These are phyloP conservation scores for Myopa tessellatipennis DNA, from an alignment of 2,888 invertebrate species.

Conservation along the genomic window DNA sequence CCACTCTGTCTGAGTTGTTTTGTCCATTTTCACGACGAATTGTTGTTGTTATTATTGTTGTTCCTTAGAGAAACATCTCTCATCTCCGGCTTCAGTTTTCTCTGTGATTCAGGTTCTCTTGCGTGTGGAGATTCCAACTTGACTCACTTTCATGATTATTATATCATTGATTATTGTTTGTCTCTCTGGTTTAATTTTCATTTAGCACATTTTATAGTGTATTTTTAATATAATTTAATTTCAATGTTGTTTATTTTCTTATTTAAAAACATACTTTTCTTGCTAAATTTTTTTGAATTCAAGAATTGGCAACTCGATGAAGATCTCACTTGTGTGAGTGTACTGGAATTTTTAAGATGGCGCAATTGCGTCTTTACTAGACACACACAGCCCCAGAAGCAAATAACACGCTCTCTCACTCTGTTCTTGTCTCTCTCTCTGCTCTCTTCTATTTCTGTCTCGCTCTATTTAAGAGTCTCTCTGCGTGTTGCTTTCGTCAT, in stretches of 20 bases:
- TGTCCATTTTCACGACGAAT: background rate
- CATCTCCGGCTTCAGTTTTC: constrained; percentile 3
- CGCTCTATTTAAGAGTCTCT: background rate
- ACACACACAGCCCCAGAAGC: background rate
- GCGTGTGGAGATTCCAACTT: constrained; percentile 3
- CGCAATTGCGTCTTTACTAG: constrained; percentile 22
- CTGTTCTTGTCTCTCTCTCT: background rate
- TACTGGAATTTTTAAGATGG: constrained; percentile 46
- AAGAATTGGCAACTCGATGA: constrained; percentile 39
- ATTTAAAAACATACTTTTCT: too few species aligned
- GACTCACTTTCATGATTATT: too few species aligned
- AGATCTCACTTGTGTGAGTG: constrained; percentile 39
- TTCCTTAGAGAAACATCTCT: background rate
- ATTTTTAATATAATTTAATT: too few species aligned
- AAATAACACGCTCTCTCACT: background rate
- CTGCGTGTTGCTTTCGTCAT: constrained; percentile 62
- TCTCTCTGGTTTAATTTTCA: too few species aligned
- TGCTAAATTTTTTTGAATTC: too few species aligned
- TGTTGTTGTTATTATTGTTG: background rate
- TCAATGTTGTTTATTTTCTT: too few species aligned
- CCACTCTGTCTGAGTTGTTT: constrained; percentile 29
- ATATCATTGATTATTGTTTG: too few species aligned
- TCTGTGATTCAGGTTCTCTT: constrained; percentile 36
- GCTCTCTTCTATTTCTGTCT: background rate
- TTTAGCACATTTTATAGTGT: too few species aligned